Conservation (phyloP, 2,113 vertebrate genomes). For the Cavia aperea region DNA sequence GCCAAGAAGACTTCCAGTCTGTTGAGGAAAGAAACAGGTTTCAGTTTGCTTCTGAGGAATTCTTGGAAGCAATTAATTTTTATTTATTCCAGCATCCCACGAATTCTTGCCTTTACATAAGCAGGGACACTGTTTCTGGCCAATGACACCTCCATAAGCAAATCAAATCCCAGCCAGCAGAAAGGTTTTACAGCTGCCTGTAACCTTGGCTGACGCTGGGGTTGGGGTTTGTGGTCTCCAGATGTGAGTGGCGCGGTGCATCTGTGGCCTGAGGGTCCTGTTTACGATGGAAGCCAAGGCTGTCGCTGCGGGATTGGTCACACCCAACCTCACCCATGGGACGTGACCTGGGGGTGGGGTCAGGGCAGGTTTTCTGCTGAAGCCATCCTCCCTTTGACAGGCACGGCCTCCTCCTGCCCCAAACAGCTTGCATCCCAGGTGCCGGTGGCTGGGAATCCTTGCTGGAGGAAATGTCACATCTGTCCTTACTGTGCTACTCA, state of each 20-base stretch:
- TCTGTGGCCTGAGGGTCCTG: conserved; percentile 34
- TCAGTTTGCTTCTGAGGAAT: background rate
- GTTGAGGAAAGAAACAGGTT: conserved; percentile 10
- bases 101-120: conserved; percentile 22
- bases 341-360: background rate
- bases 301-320: background rate
- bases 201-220: conserved; percentile 42
- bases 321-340: background rate
- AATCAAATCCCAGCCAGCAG: conserved; percentile 47
- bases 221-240: conserved; percentile 37
- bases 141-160: conserved; percentile 40
- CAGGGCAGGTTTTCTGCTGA: background rate
- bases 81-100: background rate
- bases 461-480: background rate
- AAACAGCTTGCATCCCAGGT: background rate
- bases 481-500: background rate
- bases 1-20: background rate
- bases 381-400: background rate
- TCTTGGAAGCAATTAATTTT: background rate
- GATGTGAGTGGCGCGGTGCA: conserved; percentile 12
- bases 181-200: conserved; percentile 39
- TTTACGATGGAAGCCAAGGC: conserved; percentile 53
- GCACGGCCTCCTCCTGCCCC: background rate
- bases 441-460: background rate
- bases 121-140: background rate